Evolutionary conservation across 1,140 invertebrate genomes (phyloP).

Genomic region (Drosophila triauraria): DNA sequence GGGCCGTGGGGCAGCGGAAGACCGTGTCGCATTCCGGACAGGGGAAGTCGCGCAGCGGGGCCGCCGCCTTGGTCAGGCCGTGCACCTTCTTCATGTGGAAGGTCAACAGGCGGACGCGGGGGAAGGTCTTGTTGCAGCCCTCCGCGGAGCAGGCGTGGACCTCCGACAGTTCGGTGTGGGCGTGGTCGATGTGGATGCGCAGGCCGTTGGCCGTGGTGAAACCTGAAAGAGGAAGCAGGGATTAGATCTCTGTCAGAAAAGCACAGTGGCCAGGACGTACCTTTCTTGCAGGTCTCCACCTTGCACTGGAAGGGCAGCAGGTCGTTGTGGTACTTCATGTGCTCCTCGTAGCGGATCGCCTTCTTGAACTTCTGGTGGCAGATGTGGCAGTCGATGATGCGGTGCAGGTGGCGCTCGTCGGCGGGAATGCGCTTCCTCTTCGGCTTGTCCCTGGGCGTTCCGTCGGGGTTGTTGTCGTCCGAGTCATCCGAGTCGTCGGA

Average conservation of each 20-base stretch:
- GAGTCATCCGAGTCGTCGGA: constrained; percentile 46
- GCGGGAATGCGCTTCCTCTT: constrained; percentile 74
- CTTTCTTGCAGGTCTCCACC: constrained; percentile 74
- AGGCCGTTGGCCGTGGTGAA: constrained; percentile 81
- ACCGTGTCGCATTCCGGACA: constrained; percentile 80
- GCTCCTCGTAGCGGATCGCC: constrained; percentile 76
- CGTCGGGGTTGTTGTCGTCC: constrained; percentile 38
- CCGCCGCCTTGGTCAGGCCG: constrained; percentile 74
- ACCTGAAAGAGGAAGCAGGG: not conserved
- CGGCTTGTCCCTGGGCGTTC: constrained; percentile 48
- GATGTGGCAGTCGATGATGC: constrained; percentile 80
- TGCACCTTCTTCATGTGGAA: constrained; percentile 82
- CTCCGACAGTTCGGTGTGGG: constrained; percentile 74
- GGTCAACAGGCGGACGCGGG: constrained; percentile 73
- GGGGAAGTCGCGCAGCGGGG: constrained; percentile 69
- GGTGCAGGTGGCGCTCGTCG: constrained; percentile 71
- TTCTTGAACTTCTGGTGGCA: constrained; percentile 84
- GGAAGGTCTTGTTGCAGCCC: constrained; percentile 76
- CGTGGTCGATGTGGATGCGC: constrained; percentile 79
- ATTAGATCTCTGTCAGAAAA: not conserved
- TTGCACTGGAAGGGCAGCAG: constrained; percentile 79
- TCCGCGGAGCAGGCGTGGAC: constrained; percentile 70
- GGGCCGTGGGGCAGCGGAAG: constrained; percentile 78
- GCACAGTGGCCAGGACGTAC: not conserved
- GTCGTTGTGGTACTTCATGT: constrained; percentile 83